These are phyloP conservation scores for Sander vitreus DNA, from an alignment of 2,113 vertebrate species.

Conservation along the genomic window DNA sequence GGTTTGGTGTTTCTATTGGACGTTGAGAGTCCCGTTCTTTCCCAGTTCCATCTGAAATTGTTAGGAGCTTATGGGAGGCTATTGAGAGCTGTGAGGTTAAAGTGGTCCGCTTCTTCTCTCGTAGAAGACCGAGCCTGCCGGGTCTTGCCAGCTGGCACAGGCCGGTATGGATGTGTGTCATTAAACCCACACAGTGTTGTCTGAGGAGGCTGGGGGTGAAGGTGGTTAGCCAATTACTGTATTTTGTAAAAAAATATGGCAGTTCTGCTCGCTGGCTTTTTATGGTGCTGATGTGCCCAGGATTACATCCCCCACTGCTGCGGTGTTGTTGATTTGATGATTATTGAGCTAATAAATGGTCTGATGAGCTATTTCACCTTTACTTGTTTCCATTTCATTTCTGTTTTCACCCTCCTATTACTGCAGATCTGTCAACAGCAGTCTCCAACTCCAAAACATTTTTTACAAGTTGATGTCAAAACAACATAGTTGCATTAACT, in stretches of 20 bases:
- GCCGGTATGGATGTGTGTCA: conserved; percentile 80
- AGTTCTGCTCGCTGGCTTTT: conserved; percentile 77
- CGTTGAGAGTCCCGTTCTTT: conserved; percentile 60
- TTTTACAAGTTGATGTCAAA: conserved; percentile 38
- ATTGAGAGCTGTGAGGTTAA: conserved; percentile 77
- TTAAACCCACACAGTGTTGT: conserved; percentile 83
- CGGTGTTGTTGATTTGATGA: conserved; percentile 72
- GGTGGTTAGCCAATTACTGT: conserved; percentile 70
- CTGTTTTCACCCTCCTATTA: conserved; percentile 43
- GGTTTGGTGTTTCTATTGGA: conserved; percentile 79
- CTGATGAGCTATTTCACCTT: conserved; percentile 72
- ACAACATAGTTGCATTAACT: conserved; percentile 3
- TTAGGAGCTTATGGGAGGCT: conserved; percentile 69
- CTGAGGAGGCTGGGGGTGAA: conserved; percentile 75
- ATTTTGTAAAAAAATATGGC: conserved; percentile 82
- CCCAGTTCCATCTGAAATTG: conserved; percentile 70
- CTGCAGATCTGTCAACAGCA: conserved; percentile 40
- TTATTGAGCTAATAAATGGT: conserved; percentile 74
- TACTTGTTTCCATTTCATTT: conserved; percentile 61
- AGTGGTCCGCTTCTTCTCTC: conserved; percentile 76
- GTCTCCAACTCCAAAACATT: conserved; percentile 31
- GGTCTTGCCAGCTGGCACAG: conserved; percentile 76
- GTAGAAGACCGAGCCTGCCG: conserved; percentile 60
- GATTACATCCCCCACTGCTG: conserved; percentile 66
- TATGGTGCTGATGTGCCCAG: conserved; percentile 75